Evolutionary conservation across 2,888 invertebrate genomes (phyloP).

Genomic region (Clitarchus hookeri): DNA sequence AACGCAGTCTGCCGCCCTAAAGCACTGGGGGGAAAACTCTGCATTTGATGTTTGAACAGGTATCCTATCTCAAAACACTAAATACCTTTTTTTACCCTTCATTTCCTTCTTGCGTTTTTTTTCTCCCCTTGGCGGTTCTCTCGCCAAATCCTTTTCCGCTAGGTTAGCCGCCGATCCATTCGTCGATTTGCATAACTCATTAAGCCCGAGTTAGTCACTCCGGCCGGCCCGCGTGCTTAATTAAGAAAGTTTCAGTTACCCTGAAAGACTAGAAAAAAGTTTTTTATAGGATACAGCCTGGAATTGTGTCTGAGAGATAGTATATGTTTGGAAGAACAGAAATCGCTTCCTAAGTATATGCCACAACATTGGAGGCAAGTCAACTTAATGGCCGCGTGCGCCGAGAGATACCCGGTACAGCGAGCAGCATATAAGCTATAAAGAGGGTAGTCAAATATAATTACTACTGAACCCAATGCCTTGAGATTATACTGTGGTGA

Average conservation of each 20-base stretch:
- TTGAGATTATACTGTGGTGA: too few relatives aligned
- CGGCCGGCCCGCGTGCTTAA: constrained; percentile 40
- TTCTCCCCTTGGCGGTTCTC: neutral
- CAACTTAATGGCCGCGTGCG: too few relatives aligned
- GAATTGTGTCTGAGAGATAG: constrained; percentile 3
- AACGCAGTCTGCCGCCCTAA: neutral
- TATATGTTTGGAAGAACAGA: neutral
- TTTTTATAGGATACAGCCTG: neutral
- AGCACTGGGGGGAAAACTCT: neutral
- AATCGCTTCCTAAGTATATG: too few relatives aligned
- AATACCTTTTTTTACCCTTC: neutral
- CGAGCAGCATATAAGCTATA: too few relatives aligned
- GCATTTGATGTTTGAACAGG: neutral
- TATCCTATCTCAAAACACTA: neutral
- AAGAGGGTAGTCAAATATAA: too few relatives aligned
- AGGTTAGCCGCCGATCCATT: constrained; percentile 16
- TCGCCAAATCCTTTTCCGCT: constrained; percentile 18
- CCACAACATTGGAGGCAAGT: too few relatives aligned
- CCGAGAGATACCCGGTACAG: too few relatives aligned
- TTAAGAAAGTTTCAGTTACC: constrained; percentile 43
- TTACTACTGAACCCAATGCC: too few relatives aligned
- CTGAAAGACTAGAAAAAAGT: constrained; percentile 26
- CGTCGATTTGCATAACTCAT: constrained; percentile 43
- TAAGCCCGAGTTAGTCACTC: constrained; percentile 43
- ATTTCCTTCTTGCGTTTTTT: constrained; percentile 16